A percentile compares a stretch with the other conserved stretches of the same genome.
These are phyloP conservation scores for Torymus texanus DNA, from an alignment of 2,888 invertebrate species.

Conservation along the genomic window DNA sequence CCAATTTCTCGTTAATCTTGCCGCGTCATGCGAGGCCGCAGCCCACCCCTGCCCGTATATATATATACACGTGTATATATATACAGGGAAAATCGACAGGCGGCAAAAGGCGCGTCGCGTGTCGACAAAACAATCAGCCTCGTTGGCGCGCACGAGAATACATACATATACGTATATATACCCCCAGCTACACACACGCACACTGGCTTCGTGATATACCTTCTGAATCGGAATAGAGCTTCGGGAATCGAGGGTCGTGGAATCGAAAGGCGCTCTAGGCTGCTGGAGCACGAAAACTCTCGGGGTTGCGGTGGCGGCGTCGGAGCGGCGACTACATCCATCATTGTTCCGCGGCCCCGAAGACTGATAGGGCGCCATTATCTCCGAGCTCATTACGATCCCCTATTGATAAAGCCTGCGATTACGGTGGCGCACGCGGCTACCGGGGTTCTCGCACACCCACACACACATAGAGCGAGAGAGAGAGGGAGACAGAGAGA, in stretches of 20 bases:
- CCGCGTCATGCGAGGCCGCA: slow-evolving; percentile 46
- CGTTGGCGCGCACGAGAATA: slow-evolving; percentile 40
- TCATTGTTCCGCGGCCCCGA: slow-evolving; percentile 71
- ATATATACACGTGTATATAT: background rate
- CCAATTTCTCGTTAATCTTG: slow-evolving; percentile 52
- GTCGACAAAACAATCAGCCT: slow-evolving; percentile 56
- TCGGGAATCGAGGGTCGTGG: slow-evolving; percentile 29
- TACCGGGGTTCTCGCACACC: background rate
- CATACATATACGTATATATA: background rate
- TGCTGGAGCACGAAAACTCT: slow-evolving; percentile 39
- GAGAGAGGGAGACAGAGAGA: slow-evolving; percentile 61
- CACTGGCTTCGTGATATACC: background rate
- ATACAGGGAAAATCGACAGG: slow-evolving; percentile 50
- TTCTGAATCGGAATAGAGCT: slow-evolving; percentile 14
- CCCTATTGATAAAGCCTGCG: slow-evolving; percentile 73
- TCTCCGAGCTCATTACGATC: slow-evolving; percentile 74
- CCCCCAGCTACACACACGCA: background rate
- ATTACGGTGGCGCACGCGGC: slow-evolving; percentile 62
- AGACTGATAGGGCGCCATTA: slow-evolving; percentile 73
- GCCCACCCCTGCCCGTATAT: too few species aligned
- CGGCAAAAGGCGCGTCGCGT: slow-evolving; percentile 57
- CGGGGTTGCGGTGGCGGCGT: background rate
- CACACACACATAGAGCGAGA: slow-evolving; percentile 59
- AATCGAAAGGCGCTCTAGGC: slow-evolving; percentile 29
- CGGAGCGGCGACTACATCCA: slow-evolving; percentile 68